Evolutionary conservation across 2,888 invertebrate genomes (phyloP), one percentile per base, ranked within the genome.

Genomic region (Drosophila paramelanica): DNA sequence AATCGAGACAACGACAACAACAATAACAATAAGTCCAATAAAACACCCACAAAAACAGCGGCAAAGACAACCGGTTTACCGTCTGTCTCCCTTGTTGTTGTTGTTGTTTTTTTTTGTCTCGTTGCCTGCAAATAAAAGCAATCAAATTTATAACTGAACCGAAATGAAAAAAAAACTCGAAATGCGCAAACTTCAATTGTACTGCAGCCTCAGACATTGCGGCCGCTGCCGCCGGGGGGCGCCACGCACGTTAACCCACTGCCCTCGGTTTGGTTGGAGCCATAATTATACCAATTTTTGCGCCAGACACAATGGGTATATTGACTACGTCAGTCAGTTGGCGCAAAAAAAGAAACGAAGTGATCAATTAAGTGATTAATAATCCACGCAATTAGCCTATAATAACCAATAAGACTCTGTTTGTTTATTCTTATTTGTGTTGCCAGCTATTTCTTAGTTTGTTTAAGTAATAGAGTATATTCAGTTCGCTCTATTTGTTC

Each of bases 181-280:
- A 64, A 65, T 55, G 57, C 65, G 60, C 69, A 68, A 77, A 59
- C 72, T 81, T 71, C 79, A 77, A 77, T 74, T 77, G 81, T 59
- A 68, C 27, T 68, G 66, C 67, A 72, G 39, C 27, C 51, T 53
- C 64, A 64, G 60, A 67, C 46, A 33, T 50, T 64, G 52, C 55
- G 45, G 64, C 52, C 61, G 61, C 27, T 39, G 56, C 39, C 72
- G 62, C 67, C 66, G 60, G 65, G 62, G 65, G 64, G 59, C 67
- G 76, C 70, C 66, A 69, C 73, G 67, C 81, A 73, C 69, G 55
- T 80, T 83, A 83, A 85, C 82, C 82, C 86, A 85, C 78, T 83
- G 85, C 82, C 82, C 82, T 80, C 73, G 67, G 83, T 61, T 64
- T 23, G 49, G 46, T 53, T 49, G 41, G 52, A 59, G 13, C 39